phyloP scores from a whole-genome alignment of 2,888 invertebrate genomes.

The Chouioia cunea region DNA sequence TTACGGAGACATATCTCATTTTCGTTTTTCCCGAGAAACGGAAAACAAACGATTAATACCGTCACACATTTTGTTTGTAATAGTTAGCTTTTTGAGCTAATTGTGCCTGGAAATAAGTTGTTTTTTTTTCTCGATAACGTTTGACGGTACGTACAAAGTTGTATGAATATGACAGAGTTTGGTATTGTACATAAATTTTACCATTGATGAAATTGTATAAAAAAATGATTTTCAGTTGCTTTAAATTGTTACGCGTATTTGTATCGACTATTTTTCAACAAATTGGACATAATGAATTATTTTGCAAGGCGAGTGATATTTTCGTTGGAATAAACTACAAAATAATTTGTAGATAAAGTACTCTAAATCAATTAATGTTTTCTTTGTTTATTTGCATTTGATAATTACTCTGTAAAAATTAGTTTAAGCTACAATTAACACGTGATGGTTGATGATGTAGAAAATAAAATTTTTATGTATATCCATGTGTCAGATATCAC shows the following conservation, averaged over 20 bases:
- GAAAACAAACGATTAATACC: not conserved
- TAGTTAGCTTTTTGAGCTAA: conserved; percentile 6
- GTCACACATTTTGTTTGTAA: not conserved
- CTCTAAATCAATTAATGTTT: not conserved
- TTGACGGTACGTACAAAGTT: conserved; percentile 15
- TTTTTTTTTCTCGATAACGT: conserved; percentile 10
- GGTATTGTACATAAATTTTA: conserved; percentile 41
- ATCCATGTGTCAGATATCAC: conserved; percentile 8
- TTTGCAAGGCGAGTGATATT: not conserved
- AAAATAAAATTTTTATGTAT: conserved; percentile 38
- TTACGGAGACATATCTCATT: conserved; percentile 2
- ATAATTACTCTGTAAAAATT: not conserved
- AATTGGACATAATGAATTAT: conserved; percentile 1
- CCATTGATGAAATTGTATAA: conserved; percentile 35
- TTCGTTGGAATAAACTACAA: not conserved
- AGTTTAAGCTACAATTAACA: conserved; percentile 19
- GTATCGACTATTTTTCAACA: conserved; percentile 8
- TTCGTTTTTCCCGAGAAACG: not conserved
- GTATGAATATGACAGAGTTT: conserved; percentile 12
- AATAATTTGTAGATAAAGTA: conserved; percentile 6
- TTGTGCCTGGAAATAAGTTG: conserved; percentile 26
- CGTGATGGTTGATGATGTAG: conserved; percentile 24
- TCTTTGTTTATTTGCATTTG: conserved; percentile 4
- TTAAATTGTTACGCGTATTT: conserved; percentile 31
- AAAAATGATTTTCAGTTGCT: conserved; percentile 25